Evolutionary conservation across 2,888 invertebrate species (phyloP).

Genomic region (Ametastegia equiseti): DNA sequence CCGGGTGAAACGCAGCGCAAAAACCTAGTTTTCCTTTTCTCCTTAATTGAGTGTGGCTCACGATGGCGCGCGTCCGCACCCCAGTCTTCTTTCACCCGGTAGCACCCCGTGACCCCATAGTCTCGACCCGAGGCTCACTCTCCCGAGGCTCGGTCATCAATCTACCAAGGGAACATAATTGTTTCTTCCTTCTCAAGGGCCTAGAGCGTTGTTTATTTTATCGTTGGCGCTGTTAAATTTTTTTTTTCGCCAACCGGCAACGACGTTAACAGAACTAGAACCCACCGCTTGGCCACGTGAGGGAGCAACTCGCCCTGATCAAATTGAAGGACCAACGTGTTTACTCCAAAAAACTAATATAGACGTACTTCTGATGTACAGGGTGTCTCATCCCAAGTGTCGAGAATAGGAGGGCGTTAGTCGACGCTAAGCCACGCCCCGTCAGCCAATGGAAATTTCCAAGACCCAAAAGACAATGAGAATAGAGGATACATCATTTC

Average conservation of each 20-base stretch:
- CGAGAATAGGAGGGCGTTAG: too few relatives aligned
- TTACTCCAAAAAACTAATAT: neutral
- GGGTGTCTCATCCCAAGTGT: too few relatives aligned
- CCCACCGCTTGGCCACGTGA: neutral
- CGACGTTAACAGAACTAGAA: conserved; percentile 7
- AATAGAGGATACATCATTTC: too few relatives aligned
- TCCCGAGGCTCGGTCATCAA: conserved; percentile 46
- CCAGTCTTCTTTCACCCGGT: conserved; percentile 29
- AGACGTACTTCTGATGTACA: neutral
- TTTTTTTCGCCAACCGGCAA: conserved; percentile 22
- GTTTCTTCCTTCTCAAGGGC: conserved; percentile 36
- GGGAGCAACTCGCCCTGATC: neutral
- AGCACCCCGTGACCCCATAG: neutral
- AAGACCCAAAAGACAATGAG: too few relatives aligned
- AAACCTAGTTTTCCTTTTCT: conserved; percentile 54
- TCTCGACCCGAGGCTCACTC: conserved; percentile 22
- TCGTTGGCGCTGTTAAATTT: conserved; percentile 42
- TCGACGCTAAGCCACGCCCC: too few relatives aligned
- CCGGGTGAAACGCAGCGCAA: conserved; percentile 43
- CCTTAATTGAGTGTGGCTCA: conserved; percentile 59
- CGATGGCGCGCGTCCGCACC: conserved; percentile 46
- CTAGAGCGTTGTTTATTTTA: conserved; percentile 45
- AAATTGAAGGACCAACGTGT: conserved; percentile 1
- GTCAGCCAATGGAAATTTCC: too few relatives aligned
- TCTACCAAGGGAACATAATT: conserved; percentile 48